Percentiles rank a stretch among this genome's conserved stretches.
Conservation (phyloP, 2,797 vertebrate species). For the Nyctibius grandis region DNA sequence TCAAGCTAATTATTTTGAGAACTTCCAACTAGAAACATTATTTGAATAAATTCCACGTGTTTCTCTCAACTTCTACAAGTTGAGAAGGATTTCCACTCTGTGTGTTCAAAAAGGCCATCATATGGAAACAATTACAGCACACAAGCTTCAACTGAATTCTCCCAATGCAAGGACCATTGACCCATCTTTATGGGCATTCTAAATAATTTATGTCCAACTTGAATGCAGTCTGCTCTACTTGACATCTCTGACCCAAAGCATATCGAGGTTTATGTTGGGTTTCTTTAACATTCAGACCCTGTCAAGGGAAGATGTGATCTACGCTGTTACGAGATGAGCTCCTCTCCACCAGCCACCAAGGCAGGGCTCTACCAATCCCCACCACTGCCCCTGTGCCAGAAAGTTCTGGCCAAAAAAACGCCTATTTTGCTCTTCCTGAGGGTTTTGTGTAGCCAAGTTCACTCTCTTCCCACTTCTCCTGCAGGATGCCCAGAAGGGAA, state of each 20-base stretch:
- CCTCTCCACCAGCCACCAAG: not conserved
- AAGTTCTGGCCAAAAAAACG: not conserved
- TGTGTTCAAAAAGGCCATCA: not conserved
- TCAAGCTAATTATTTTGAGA: conserved; percentile 60
- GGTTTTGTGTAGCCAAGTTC: not conserved
- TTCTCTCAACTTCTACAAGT: not conserved
- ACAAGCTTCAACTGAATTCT: not conserved
- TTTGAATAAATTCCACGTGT: conserved; percentile 32
- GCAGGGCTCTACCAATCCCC: not conserved
- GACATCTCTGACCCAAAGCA: conserved; percentile 42
- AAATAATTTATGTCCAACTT: conserved; percentile 54
- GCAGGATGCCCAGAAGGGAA: not conserved
- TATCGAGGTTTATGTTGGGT: conserved; percentile 33
- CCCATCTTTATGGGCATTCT: conserved; percentile 46
- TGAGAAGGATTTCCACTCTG: not conserved
- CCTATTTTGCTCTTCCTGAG: not conserved
- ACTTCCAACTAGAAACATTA: conserved; percentile 6
- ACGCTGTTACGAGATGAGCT: not conserved
- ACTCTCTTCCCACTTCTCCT: not conserved
- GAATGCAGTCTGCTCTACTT: conserved; percentile 50
- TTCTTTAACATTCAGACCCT: conserved; percentile 50
- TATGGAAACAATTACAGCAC: conserved; percentile 47
- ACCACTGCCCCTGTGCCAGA: not conserved
- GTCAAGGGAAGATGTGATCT: conserved; percentile 20
- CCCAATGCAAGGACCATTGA: conserved; percentile 16